Evolutionary conservation across 2,113 vertebrate genomes (phyloP), one percentile per base, ranked within the genome.

Genomic region (Carettochelys insculpta): DNA sequence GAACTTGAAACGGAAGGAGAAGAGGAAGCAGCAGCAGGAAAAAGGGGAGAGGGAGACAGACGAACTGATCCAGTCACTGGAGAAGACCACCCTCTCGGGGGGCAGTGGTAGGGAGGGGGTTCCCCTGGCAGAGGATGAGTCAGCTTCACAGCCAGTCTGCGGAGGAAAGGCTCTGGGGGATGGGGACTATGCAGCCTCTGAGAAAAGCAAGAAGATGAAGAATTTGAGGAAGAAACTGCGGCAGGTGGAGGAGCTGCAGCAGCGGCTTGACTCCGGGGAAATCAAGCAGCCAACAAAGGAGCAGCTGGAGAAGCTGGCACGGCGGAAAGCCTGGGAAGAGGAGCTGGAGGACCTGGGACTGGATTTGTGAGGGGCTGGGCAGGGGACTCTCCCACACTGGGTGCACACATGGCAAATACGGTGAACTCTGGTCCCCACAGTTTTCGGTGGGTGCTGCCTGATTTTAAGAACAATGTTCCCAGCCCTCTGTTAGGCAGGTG

Each of bases 1-100:
- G 94, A 99, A 99, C 97, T 97, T 99, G 97, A 99, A 99, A 89
- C 98, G 99, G 14, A 99, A 99, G 90, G 99, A 99, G 85, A 99
- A 99, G 89, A 97, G 99, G 83, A 98, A 98, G 93, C 99, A 99
- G 91, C 98, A 98, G 94, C 98, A 99, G 34, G 97, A 97, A 54
- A 97, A 97, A 31, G 95, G 96, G 12, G 98, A 98, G 80, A 85
- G 83, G 2, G 98, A 97, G 43, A 92, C 98, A 51, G 98, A 98
- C 6, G 94, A 73, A 8, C 95, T 98, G 92, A 98, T 94, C 76
- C 93, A 97, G 38, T 97, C 97, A 1, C 91, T 99, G 5, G 98
- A 98, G 73, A 98, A 97, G n/a, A 91, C 97, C 53, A 97, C 97
- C 1, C 83, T 92, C 89, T 98, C 38, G 71, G 94, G 53, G 77